Evolutionary conservation across 2,113 vertebrate genomes (phyloP).

Genomic region (Campylorhamphus procurvoides): DNA sequence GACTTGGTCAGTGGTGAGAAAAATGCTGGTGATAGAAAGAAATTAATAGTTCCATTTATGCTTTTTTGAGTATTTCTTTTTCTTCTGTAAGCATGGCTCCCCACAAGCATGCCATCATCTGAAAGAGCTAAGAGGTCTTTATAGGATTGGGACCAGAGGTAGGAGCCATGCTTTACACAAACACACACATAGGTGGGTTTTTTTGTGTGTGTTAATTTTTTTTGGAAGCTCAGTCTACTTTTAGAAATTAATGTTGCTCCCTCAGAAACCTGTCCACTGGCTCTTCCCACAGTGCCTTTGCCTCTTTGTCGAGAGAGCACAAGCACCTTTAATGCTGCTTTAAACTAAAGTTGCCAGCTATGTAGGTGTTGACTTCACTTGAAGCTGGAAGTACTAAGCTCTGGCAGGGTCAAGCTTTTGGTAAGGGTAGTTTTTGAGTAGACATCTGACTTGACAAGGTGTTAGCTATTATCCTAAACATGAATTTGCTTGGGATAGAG

Average conservation of each 20-base stretch:
- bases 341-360: background rate
- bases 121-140: background rate
- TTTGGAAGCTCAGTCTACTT: background rate
- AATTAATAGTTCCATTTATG: constrained; percentile 11
- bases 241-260: background rate
- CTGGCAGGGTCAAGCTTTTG: background rate
- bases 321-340: background rate
- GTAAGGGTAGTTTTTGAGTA: background rate
- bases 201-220: background rate
- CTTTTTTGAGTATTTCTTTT: background rate
- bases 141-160: background rate
- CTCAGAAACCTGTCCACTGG: background rate
- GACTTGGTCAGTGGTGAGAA: background rate
- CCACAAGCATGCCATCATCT: background rate
- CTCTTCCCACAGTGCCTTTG: background rate
- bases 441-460: background rate
- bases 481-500: fast-evolving
- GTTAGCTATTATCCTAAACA: background rate
- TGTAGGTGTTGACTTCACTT: background rate
- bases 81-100: background rate
- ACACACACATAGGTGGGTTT: fast-evolving
- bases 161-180: background rate
- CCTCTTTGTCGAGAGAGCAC: background rate
- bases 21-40: background rate
- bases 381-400: background rate